These are phyloP conservation scores for Hiodon alosoides DNA, from an alignment of 2,113 vertebrate genomes.

Conservation along the genomic window DNA sequence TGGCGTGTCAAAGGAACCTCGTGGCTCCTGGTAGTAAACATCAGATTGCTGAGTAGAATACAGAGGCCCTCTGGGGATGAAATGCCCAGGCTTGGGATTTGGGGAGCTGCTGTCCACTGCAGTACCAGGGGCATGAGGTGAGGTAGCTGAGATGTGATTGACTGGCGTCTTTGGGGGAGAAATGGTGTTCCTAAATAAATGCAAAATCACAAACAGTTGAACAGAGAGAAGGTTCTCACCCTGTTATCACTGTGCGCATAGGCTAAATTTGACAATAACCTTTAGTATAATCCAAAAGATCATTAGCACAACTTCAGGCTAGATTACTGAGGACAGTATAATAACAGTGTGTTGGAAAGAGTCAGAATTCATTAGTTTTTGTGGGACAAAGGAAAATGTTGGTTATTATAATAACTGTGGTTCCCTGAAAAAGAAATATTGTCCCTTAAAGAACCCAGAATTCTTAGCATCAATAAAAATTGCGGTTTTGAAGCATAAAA, in stretches of 20 bases:
- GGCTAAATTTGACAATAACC: background rate
- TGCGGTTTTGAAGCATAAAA: background rate
- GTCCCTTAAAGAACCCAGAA: background rate
- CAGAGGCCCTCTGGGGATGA: conserved; percentile 69
- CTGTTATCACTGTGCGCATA: background rate
- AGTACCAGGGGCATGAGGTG: conserved; percentile 65
- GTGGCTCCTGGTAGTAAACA: conserved; percentile 81
- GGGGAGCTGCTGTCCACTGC: conserved; percentile 66
- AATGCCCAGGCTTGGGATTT: conserved; percentile 71
- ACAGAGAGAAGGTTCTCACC: background rate
- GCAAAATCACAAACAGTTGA: conserved; percentile 14
- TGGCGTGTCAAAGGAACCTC: conserved; percentile 71
- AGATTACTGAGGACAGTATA: too few species aligned
- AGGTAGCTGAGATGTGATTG: conserved; percentile 71
- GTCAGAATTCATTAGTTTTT: too few species aligned
- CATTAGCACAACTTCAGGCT: too few species aligned
- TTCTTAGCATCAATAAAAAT: background rate
- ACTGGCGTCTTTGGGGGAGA: conserved; percentile 82
- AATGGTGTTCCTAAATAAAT: conserved; percentile 42
- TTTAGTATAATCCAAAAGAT: too few species aligned
- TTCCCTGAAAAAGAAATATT: background rate
- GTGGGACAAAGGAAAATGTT: too few species aligned
- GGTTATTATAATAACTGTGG: too few species aligned
- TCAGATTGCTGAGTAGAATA: conserved; percentile 77
- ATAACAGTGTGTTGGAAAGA: too few species aligned